These are phyloP conservation scores for Myrmecobius fasciatus DNA, from an alignment of 2,113 vertebrate genomes.

Conservation along the genomic window DNA sequence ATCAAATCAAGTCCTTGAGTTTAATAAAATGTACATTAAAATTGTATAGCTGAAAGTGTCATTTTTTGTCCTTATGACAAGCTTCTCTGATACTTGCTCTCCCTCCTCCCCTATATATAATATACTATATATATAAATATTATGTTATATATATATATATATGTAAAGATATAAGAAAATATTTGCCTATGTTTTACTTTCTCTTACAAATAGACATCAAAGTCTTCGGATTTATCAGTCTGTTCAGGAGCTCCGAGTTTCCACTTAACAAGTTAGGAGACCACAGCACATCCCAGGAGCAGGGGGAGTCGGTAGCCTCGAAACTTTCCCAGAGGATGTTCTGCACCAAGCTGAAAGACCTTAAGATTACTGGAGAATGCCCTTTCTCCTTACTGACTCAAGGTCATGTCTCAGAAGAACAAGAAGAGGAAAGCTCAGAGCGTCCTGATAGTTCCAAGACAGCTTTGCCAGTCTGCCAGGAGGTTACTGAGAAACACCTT, in stretches of 20 bases:
- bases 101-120: too few species aligned
- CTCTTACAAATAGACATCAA: neutral
- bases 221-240: conserved; percentile 10
- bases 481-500: conserved; percentile 84
- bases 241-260: neutral
- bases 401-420: conserved; percentile 85
- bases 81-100: neutral
- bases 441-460: conserved; percentile 76
- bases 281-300: neutral
- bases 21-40: neutral
- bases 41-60: neutral
- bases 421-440: conserved; percentile 83
- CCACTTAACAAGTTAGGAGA: neutral
- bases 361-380: conserved; percentile 96
- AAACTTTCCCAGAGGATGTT: conserved; percentile 87
- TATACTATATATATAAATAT: too few species aligned
- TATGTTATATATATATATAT: too few species aligned
- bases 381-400: conserved; percentile 91
- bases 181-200: conserved; percentile 24
- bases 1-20: neutral
- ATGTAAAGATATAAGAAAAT: neutral
- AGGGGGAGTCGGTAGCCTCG: neutral
- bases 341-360: conserved; percentile 96
- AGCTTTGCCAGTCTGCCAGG: conserved; percentile 85
- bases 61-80: neutral